Percentiles rank a stretch among this genome's conserved stretches.
Evolutionary conservation across 2,113 vertebrate species (phyloP).

Genomic region (Engraulis encrasicolus): DNA sequence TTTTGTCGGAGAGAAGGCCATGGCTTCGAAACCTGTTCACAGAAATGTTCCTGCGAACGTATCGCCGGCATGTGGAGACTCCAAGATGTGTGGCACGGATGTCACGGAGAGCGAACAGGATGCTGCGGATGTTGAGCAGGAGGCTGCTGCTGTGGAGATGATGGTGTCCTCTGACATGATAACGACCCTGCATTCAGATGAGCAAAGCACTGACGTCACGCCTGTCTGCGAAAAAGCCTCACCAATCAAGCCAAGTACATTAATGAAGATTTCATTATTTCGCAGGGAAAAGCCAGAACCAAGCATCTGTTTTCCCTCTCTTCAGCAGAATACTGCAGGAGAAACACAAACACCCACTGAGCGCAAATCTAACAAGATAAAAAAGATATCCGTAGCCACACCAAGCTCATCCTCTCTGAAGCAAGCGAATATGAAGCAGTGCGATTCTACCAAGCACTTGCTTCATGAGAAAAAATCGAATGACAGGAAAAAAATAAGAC

Average conservation of each 20-base stretch:
- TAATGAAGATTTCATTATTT: background rate
- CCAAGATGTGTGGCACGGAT: background rate
- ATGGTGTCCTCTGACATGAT: background rate
- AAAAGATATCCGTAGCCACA: slow-evolving; percentile 77
- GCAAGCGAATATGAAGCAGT: slow-evolving; percentile 54
- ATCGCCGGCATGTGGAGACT: background rate
- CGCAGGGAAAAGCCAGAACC: background rate
- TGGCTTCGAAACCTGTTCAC: slow-evolving; percentile 83
- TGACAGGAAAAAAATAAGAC: background rate
- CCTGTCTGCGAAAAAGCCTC: background rate
- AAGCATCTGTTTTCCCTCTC: background rate
- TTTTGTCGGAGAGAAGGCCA: slow-evolving; percentile 69
- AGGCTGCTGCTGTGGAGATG: background rate
- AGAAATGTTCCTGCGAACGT: slow-evolving; percentile 56
- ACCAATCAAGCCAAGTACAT: background rate
- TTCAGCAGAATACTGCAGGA: background rate
- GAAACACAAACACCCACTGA: background rate
- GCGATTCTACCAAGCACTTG: background rate
- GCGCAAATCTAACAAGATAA: slow-evolving; percentile 30
- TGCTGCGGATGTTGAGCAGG: background rate
- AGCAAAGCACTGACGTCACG: background rate
- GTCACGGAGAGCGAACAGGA: background rate
- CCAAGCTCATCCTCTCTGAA: slow-evolving; percentile 85
- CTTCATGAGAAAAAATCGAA: background rate
- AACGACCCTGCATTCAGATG: background rate